Conservation (phyloP, 2,888 invertebrate genomes). For the Gibbula magus region DNA sequence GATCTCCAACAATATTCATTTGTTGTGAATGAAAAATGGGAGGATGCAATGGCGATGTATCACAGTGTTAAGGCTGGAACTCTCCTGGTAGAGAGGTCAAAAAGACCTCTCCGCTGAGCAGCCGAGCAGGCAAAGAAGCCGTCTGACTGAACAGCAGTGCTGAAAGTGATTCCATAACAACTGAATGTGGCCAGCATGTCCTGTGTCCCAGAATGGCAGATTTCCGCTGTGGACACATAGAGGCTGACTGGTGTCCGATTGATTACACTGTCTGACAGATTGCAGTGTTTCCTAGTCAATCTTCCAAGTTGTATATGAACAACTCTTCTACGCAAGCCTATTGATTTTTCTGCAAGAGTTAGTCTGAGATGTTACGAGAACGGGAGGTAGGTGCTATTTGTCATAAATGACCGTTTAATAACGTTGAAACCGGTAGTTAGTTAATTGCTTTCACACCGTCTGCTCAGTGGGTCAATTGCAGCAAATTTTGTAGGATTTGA, state of each 20-base stretch:
- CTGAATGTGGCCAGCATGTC: not conserved
- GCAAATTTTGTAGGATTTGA: no score
- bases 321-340: not conserved
- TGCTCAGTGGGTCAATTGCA: not conserved
- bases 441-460: not conserved
- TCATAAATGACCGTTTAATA: not conserved
- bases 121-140: no score
- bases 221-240: not conserved
- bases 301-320: not conserved
- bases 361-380: not conserved
- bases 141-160: not conserved
- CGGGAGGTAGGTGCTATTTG: conserved; percentile 2
- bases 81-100: not conserved
- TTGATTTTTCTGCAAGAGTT: not conserved
- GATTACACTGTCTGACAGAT: conserved; percentile 1
- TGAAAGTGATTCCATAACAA: not conserved
- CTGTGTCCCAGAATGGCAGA: not conserved
- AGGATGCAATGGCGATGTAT: not conserved
- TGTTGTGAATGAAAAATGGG: not conserved
- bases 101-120: not conserved
- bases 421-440: not conserved
- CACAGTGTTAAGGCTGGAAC: not conserved
- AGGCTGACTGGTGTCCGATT: not conserved
- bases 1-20: no score
- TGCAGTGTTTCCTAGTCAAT: not conserved